phyloP scores from a whole-genome alignment of 1,140 invertebrate genomes.

The Pogonus chalceus region DNA sequence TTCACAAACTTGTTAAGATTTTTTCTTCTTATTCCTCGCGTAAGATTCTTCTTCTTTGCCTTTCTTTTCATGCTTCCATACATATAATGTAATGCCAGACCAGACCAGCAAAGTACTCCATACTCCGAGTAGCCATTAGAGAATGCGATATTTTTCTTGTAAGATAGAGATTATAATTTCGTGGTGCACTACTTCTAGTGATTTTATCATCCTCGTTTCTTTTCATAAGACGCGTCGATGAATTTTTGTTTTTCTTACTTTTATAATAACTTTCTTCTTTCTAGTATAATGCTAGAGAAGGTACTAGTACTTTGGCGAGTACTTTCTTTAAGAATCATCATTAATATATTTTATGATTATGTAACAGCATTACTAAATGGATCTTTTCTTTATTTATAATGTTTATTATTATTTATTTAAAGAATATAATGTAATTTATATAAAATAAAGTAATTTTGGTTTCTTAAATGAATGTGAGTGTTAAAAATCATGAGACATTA shows the following conservation, averaged over 20 bases:
- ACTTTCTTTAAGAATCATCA: too few relatives aligned
- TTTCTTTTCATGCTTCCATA: neutral
- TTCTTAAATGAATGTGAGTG: neutral
- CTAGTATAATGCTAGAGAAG: neutral
- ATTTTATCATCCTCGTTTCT: neutral
- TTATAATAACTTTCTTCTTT: neutral
- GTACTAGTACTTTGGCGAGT: neutral
- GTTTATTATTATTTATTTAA: too few relatives aligned
- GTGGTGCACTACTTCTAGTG: neutral
- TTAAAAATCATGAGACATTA: neutral
- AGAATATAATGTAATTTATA: neutral
- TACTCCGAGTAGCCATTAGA: neutral
- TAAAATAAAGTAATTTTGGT: neutral
- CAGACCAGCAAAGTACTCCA: neutral
- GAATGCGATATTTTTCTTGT: conserved; percentile 5
- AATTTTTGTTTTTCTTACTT: neutral
- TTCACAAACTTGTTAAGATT: neutral
- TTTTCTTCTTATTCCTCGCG: neutral
- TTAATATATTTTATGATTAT: too few relatives aligned
- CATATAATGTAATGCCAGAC: conserved; percentile 2
- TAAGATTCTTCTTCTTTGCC: neutral
- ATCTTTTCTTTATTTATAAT: too few relatives aligned
- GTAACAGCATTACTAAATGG: too few relatives aligned
- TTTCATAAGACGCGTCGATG: neutral
- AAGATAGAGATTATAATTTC: conserved; percentile 6